Percentiles rank a stretch among this genome's conserved stretches.
Conservation (phyloP, 1,140 invertebrate species). For the Stenopsyche tienmushanensis region DNA sequence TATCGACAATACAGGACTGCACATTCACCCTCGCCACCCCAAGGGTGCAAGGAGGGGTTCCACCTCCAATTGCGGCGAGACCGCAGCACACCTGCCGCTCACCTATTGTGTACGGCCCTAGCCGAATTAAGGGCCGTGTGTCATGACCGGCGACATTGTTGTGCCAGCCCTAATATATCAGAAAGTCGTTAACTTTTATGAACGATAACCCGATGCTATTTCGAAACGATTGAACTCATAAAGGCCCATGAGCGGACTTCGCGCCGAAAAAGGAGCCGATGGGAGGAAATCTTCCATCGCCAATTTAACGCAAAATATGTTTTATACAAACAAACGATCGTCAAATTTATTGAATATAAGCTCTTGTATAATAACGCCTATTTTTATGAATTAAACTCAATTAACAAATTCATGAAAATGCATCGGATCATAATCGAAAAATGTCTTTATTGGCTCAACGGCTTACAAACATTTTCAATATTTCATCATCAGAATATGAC, state of each 20-base stretch:
- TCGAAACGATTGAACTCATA: neutral
- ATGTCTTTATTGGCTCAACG: no score
- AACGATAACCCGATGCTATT: neutral
- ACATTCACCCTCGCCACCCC: conserved; percentile 8
- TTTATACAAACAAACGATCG: no score
- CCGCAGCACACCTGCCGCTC: conserved; percentile 21
- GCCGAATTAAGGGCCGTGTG: conserved; percentile 1
- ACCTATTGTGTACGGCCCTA: conserved; percentile 17
- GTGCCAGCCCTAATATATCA: conserved; percentile 1
- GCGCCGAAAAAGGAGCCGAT: no score
- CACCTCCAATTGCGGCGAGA: conserved; percentile 2
- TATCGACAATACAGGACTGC: conserved; percentile 21
- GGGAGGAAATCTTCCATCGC: no score
- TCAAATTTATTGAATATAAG: no score
- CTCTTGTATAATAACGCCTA: no score
- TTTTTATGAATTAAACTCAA: no score
- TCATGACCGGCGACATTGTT: conserved; percentile 7
- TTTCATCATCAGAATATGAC: no score
- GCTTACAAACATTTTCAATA: no score
- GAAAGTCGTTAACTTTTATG: conserved; percentile 24
- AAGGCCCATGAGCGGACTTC: conserved; percentile 3
- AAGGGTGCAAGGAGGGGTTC: neutral
- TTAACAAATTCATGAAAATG: no score
- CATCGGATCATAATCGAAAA: no score
- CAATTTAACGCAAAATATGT: no score